phyloP scores from a whole-genome alignment of 1,140 invertebrate genomes.

The Stenopsyche tienmushanensis region DNA sequence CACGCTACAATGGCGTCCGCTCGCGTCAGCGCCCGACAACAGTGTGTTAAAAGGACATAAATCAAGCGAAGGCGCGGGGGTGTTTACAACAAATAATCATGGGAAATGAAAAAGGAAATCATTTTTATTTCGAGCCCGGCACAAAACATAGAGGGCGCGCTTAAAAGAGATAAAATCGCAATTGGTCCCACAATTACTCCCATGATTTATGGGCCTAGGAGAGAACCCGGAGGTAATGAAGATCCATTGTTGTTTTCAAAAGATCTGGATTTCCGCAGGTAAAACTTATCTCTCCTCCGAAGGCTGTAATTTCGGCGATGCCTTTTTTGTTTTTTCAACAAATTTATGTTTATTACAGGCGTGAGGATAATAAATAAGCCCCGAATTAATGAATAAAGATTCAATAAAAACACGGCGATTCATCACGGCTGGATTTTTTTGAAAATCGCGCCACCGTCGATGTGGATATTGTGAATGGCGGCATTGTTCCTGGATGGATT shows the following conservation, averaged over 20 bases:
- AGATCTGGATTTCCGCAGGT: slow-evolving; percentile 24
- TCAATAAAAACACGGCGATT: slow-evolving; percentile 16
- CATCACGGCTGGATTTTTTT: no score
- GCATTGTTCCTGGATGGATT: no score
- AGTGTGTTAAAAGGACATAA: no score
- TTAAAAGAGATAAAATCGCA: background rate
- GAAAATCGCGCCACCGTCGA: no score
- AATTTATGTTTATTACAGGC: slow-evolving; percentile 24
- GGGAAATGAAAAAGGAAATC: no score
- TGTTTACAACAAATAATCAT: no score
- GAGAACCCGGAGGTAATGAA: slow-evolving; percentile 9
- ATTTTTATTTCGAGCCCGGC: no score
- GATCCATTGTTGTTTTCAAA: slow-evolving; percentile 22
- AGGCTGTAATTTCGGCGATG: background rate
- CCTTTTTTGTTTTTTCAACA: background rate
- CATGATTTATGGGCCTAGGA: slow-evolving; percentile 3
- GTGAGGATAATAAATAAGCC: slow-evolving; percentile 3
- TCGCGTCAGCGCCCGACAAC: no score
- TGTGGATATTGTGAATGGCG: no score
- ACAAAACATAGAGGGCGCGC: no score
- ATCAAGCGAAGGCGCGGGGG: no score
- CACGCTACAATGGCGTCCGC: no score
- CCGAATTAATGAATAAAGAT: slow-evolving; percentile 4
- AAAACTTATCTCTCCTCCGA: background rate
- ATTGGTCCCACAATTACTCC: slow-evolving; percentile 1